A percentile compares a stretch with the other conserved stretches of the same genome.
These are phyloP conservation scores for Orientallactaga bullata DNA, from an alignment of 2,113 vertebrate genomes.

Conservation along the genomic window DNA sequence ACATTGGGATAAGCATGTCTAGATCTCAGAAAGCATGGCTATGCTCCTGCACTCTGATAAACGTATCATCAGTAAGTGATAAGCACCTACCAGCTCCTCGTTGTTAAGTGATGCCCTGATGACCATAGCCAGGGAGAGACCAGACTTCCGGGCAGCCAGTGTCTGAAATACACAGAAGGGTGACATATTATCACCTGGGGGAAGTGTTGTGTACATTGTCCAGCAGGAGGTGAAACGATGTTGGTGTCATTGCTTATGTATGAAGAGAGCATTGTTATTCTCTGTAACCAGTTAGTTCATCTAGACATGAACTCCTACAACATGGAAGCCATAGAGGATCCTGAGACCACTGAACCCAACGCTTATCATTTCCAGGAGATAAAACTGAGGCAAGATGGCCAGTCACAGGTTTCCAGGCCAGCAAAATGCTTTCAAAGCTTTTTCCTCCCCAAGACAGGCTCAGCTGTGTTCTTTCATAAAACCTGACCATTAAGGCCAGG, in stretches of 20 bases:
- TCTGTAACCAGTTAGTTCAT: conserved; percentile 35
- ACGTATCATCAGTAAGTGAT: not conserved
- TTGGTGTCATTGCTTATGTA: not conserved
- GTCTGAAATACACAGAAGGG: conserved; percentile 88
- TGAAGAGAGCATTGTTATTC: conserved; percentile 47
- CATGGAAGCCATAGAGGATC: not conserved
- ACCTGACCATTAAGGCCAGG: not conserved
- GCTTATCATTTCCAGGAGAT: not conserved
- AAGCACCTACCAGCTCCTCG: conserved; percentile 95
- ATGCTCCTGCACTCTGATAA: not conserved
- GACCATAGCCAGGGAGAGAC: conserved; percentile 96
- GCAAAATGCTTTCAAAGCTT: not conserved
- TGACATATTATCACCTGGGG: not conserved
- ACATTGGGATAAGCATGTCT: not conserved
- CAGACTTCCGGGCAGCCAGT: conserved; percentile 97
- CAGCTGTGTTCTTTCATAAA: not conserved
- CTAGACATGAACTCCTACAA: not conserved
- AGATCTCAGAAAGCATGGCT: not conserved
- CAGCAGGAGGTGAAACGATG: not conserved
- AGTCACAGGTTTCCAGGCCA: not conserved
- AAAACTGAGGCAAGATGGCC: not conserved
- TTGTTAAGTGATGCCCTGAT: conserved; percentile 96
- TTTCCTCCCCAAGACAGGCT: not conserved
- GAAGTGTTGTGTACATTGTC: not conserved
- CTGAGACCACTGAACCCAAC: not conserved